Evolutionary conservation across 1,140 invertebrate species (phyloP), one percentile per base, ranked within the genome.

Genomic region (Araneus ventricosus): DNA sequence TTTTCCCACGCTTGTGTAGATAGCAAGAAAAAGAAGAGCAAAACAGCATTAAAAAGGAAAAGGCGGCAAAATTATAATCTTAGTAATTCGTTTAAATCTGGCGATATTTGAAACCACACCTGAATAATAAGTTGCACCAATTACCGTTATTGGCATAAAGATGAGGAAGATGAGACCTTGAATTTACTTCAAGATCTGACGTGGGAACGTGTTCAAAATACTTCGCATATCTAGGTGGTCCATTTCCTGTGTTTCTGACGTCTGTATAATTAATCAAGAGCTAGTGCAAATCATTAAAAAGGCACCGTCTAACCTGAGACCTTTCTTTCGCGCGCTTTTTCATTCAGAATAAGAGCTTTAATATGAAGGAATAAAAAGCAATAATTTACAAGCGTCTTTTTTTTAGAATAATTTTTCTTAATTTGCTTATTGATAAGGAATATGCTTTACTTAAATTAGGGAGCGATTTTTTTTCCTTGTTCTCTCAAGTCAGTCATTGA

Each of bases 231-330:
- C 70, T 75, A 75, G 70, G 70, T 37, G 70, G 70, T 75, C 30
- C 30, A 75, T 75, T 75, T 75, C 70, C 70, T 75, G 70, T 75
- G 14, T 37, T 20, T 75, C 20, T 75, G 30, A 75, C 70, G 70
- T 75, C 30, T 75, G 70, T 75, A 75, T 75, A 75, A 75, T 75
- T 75, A 75, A 75, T 75, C 30, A 30, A 75, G 70, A 75, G 70
- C 10, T 75, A 20, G 34, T 34, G 34, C 27, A 34, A 75, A 34
- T 75, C 70, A 14, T 75, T 75, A 34, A 75, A 75, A 34, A 3
- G 14, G 14, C 14, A 34, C 4, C 17, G 14, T 4, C 30, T 67
- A 10, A 27, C n/a, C n/a, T n/a, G n/a, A n/a, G n/a, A 52, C 10
- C 45, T 75, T 34, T 75, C 59, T 34, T 75, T 75, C 8, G 70